Evolutionary conservation across 2,113 vertebrate genomes (phyloP).

Genomic region (Procavia capensis): DNA sequence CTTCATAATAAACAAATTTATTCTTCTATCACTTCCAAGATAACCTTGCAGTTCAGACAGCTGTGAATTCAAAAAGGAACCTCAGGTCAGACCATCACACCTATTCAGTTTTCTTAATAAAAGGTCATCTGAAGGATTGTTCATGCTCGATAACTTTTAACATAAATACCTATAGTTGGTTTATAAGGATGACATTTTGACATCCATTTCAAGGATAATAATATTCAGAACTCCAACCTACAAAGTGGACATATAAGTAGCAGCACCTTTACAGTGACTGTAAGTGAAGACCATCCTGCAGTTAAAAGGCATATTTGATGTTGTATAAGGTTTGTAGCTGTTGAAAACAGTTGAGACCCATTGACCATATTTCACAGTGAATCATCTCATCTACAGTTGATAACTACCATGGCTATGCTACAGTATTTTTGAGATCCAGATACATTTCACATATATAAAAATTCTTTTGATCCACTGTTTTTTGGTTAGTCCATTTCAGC

Average conservation of each 20-base stretch:
- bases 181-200: not conserved
- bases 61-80: conserved; percentile 14
- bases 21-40: conserved; percentile 1
- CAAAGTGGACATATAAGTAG: not conserved
- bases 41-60: not conserved
- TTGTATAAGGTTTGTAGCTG: not conserved
- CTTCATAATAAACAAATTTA: not conserved
- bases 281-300: not conserved
- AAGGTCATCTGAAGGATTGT: not conserved
- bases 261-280: conserved; percentile 4
- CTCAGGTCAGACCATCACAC: not conserved
- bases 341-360: not conserved
- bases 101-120: not conserved
- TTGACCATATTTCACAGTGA: not conserved
- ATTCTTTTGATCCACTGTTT: not conserved
- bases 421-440: not conserved
- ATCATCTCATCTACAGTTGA: not conserved
- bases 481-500: not conserved
- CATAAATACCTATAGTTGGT: not conserved
- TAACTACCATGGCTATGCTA: not conserved
- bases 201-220: not conserved
- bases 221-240: not conserved
- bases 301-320: not conserved
- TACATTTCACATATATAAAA: not conserved
- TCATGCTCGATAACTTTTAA: not conserved